Conservation (phyloP, 1,140 invertebrate species). For the Caenorhabditis elegans region DNA sequence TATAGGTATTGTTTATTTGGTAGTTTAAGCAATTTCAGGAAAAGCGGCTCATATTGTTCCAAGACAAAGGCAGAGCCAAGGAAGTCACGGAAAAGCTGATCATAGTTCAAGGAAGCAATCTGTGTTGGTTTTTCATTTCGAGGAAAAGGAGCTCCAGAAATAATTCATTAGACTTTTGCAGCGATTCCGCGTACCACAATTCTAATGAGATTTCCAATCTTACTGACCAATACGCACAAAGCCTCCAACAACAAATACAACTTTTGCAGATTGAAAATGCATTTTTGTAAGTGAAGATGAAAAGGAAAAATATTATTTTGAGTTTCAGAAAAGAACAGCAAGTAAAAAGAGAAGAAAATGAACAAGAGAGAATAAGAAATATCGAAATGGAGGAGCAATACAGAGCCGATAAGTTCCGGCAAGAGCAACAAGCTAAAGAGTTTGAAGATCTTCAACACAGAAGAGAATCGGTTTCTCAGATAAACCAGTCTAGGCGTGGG, state of each 20-base stretch:
- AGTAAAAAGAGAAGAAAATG: not conserved
- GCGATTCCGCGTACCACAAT: not conserved
- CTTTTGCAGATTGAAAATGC: conserved; percentile 26
- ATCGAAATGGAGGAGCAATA: not conserved
- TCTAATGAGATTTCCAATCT: conserved; percentile 10
- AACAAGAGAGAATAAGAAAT: not conserved
- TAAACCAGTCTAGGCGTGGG: not conserved
- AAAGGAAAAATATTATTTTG: not conserved
- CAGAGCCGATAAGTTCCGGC: not conserved
- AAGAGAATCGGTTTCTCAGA: not conserved
- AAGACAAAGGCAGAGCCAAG: not conserved
- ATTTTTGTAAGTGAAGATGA: not conserved
- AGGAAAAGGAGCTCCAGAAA: not conserved
- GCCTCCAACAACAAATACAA: conserved; percentile 16
- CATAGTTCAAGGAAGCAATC: not conserved
- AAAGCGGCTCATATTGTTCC: not conserved
- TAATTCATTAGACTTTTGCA: not conserved
- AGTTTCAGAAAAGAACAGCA: not conserved
- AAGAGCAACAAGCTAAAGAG: not conserved
- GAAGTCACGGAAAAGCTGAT: not conserved
- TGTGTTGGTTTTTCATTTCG: not conserved
- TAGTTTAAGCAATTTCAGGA: too few species aligned
- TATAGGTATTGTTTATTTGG: too few species aligned
- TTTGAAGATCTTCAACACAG: not conserved
- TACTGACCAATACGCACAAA: conserved; percentile 2